These are phyloP conservation scores for Ophiothrix spiculata DNA, from an alignment of 35 echinoderm and acorn worm genomes.

Conservation along the genomic window DNA sequence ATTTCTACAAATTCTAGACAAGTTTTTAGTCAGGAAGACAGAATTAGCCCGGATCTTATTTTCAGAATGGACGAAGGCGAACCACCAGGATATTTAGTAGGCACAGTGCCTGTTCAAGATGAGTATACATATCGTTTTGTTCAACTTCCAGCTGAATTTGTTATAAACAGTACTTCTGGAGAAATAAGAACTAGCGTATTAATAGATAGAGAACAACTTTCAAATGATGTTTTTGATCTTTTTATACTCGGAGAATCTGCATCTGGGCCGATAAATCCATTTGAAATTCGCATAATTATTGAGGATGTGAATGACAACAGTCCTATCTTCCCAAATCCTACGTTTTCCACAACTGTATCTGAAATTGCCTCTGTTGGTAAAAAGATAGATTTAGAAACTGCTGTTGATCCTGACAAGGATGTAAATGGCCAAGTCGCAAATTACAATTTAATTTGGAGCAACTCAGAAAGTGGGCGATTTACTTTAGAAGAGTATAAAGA, in stretches of 20 bases:
- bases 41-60: conserved; percentile 15
- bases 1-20: conserved; percentile 14
- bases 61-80: conserved; percentile 38
- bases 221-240: conserved; percentile 74
- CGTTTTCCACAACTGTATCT: conserved; percentile 49
- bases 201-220: conserved; percentile 82
- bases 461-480: conserved; percentile 58
- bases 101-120: conserved; percentile 34
- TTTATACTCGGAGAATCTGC: conserved; percentile 44
- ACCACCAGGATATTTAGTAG: conserved; percentile 48
- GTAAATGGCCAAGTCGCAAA: conserved; percentile 55
- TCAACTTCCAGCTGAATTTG: conserved; percentile 52
- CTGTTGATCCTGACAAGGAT: conserved; percentile 65
- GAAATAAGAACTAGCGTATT: conserved; percentile 54
- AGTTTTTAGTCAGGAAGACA: conserved; percentile 17
- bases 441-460: conserved; percentile 48
- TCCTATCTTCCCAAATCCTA: conserved; percentile 63
- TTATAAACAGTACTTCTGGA: conserved; percentile 61
- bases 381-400: conserved; percentile 61
- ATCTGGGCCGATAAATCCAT: conserved; percentile 45
- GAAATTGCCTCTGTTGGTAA: conserved; percentile 77
- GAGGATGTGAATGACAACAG: conserved; percentile 92
- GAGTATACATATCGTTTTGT: conserved; percentile 59
- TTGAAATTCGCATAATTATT: conserved; percentile 84
- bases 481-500: conserved; percentile 40